Evolutionary conservation across 1,140 invertebrate genomes (phyloP).

Genomic region (Papilio machaon): DNA sequence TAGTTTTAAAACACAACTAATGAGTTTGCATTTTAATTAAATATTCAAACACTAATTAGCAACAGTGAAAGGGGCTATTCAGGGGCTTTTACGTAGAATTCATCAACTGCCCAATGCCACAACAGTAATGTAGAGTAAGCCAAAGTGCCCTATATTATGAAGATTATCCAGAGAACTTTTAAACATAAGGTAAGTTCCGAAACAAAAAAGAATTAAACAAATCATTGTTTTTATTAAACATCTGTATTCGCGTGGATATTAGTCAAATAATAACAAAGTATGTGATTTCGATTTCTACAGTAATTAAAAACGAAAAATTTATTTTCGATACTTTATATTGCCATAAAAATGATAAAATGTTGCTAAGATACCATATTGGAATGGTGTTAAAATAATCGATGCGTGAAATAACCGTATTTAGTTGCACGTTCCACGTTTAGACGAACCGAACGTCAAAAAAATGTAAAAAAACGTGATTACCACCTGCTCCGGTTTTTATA

Average conservation of each 20-base stretch:
- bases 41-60: slow-evolving; percentile 42
- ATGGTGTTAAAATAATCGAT: background rate
- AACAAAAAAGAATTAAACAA: no score
- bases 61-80: background rate
- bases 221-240: background rate
- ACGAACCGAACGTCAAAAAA: background rate
- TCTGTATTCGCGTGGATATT: background rate
- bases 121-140: background rate
- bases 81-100: background rate
- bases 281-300: no score
- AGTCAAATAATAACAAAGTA: no score
- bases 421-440: background rate
- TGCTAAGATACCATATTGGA: background rate
- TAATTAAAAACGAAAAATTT: no score
- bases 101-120: background rate
- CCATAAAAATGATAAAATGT: background rate
- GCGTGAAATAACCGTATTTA: slow-evolving; percentile 9
- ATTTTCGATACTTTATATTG: background rate
- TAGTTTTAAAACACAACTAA: slow-evolving; percentile 51
- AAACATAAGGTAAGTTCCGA: no score
- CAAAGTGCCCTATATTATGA: background rate
- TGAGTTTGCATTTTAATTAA: slow-evolving; percentile 44
- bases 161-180: no score
- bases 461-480: background rate
- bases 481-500: slow-evolving; percentile 7